A percentile compares a stretch with the other conserved stretches of the same genome.
Conservation (phyloP, 2,797 vertebrate species). For the Ctenosaura bakeri region DNA sequence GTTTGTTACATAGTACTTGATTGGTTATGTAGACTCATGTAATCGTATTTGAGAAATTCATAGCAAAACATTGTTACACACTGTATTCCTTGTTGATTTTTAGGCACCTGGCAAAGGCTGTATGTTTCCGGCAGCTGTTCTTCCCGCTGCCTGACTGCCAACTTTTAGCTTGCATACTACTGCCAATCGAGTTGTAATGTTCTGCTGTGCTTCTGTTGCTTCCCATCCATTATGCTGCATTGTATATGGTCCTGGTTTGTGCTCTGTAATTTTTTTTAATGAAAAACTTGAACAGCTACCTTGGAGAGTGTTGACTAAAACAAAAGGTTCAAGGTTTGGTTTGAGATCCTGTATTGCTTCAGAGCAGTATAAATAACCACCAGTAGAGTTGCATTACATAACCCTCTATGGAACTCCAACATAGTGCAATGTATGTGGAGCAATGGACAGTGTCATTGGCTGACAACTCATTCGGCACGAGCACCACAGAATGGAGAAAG, state of each 20-base stretch:
- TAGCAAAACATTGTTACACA: not conserved
- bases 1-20: not conserved
- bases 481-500: too few species aligned
- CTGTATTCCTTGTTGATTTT: slow-evolving; percentile 11
- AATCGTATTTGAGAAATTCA: slow-evolving; percentile 19
- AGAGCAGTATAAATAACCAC: too few species aligned
- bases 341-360: too few species aligned
- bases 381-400: too few species aligned
- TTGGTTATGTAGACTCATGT: slow-evolving; percentile 3
- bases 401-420: too few species aligned
- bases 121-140: slow-evolving; percentile 1
- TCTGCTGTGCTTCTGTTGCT: not conserved
- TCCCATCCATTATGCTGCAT: not conserved
- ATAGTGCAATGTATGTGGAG: too few species aligned
- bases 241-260: slow-evolving; percentile 1
- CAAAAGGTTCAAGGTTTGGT: not conserved
- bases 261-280: not conserved
- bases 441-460: too few species aligned
- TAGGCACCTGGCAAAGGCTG: not conserved
- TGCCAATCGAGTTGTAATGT: not conserved
- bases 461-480: too few species aligned
- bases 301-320: not conserved
- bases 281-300: not conserved
- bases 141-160: not conserved
- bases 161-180: not conserved